Evolutionary conservation across 2,113 vertebrate species (phyloP).

Genomic region (Bos javanicus): DNA sequence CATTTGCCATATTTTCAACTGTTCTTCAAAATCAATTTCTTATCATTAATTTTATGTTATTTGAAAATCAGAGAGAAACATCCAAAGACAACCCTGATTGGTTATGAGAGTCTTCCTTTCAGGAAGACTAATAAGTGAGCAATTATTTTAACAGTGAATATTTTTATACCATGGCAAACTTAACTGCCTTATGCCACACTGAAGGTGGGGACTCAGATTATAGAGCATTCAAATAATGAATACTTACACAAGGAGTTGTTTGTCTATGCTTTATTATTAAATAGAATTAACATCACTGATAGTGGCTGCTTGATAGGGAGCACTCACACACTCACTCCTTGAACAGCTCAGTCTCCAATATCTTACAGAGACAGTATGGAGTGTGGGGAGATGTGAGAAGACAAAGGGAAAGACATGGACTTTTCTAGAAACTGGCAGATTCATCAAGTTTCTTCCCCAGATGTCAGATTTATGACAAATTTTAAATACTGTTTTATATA

Average conservation of each 20-base stretch:
- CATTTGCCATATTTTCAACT: background rate
- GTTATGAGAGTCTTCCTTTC: background rate
- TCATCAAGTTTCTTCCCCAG: background rate
- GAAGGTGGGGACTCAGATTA: background rate
- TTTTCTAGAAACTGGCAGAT: background rate
- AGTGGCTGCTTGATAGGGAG: background rate
- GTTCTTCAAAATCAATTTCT: background rate
- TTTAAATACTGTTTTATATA: background rate
- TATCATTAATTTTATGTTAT: background rate
- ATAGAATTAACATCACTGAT: background rate
- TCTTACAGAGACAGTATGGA: background rate
- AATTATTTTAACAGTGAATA: background rate
- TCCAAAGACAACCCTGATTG: background rate
- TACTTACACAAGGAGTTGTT: background rate
- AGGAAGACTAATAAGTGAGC: background rate
- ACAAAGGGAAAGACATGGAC: background rate
- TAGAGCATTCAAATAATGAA: background rate
- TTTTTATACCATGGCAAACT: background rate
- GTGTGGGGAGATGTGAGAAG: background rate
- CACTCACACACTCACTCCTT: background rate
- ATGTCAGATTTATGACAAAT: background rate
- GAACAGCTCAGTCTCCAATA: background rate
- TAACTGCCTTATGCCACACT: background rate
- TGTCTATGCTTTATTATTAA: background rate
- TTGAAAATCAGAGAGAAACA: background rate